Evolutionary conservation across 2,113 vertebrate species (phyloP).

Genomic region (Malurus melanocephalus): DNA sequence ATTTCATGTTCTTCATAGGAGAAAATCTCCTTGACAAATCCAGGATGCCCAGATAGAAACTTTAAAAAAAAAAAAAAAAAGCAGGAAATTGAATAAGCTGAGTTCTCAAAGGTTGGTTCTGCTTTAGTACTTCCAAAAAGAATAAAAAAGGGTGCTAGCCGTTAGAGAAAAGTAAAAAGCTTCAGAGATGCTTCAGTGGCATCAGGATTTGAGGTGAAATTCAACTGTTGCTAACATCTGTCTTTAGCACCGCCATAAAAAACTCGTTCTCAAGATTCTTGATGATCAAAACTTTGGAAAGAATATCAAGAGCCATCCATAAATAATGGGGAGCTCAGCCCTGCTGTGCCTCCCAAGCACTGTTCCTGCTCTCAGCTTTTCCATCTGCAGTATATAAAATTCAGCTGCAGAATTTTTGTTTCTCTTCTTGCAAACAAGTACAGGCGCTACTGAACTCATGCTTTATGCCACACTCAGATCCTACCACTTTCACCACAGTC

Average conservation of each 20-base stretch:
- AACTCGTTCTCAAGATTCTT: neutral
- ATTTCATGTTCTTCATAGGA: constrained; percentile 47
- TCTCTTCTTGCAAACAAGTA: neutral
- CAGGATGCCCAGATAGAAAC: constrained; percentile 22
- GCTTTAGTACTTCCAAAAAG: constrained; percentile 19
- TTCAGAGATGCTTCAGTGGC: neutral
- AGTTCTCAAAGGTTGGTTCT: neutral
- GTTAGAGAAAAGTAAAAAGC: neutral
- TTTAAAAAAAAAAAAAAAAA: neutral
- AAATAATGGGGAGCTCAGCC: neutral
- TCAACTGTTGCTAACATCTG: neutral
- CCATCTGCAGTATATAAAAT: neutral
- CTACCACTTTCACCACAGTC: neutral
- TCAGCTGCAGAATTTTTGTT: neutral
- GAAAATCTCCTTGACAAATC: constrained; percentile 57
- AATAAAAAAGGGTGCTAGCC: neutral
- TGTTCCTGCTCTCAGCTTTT: neutral
- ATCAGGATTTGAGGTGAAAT: constrained; percentile 2
- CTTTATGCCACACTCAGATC: neutral
- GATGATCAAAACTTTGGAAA: constrained; percentile 13
- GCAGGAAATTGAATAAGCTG: neutral
- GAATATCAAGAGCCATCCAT: neutral
- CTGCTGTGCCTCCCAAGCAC: neutral
- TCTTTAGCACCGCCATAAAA: neutral
- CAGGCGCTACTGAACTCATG: neutral